Percentiles rank a stretch among this genome's conserved stretches.
Evolutionary conservation across 2,113 vertebrate genomes (phyloP).

Genomic region (Sapayoa aenigma): DNA sequence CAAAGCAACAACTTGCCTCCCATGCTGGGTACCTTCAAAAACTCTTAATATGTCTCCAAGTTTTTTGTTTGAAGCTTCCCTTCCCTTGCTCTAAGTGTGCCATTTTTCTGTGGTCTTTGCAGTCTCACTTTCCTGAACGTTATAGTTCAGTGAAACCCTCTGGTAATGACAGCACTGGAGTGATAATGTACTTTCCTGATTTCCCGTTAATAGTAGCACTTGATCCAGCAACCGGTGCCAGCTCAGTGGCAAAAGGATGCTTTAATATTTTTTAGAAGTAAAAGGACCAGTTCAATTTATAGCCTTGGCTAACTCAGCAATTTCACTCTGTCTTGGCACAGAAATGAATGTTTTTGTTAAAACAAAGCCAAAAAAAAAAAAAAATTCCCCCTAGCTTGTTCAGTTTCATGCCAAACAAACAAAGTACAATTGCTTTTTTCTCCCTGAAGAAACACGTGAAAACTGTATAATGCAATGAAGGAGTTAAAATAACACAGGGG

Average conservation of each 20-base stretch:
- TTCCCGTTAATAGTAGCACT: conserved; percentile 70
- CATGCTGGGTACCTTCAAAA: neutral
- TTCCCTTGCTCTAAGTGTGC: neutral
- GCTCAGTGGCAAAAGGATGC: conserved; percentile 60
- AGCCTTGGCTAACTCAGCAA: conserved; percentile 59
- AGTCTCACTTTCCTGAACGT: conserved; percentile 11
- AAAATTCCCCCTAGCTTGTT: neutral
- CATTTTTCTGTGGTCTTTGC: conserved; percentile 8
- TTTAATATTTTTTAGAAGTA: conserved; percentile 66
- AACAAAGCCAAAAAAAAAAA: neutral
- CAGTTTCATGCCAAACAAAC: neutral
- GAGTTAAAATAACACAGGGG: neutral
- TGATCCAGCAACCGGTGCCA: conserved; percentile 63
- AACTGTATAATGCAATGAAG: neutral
- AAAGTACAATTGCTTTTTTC: neutral
- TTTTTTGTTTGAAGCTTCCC: neutral
- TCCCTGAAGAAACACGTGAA: neutral
- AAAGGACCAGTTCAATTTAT: conserved; percentile 61
- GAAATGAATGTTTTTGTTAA: conserved; percentile 38
- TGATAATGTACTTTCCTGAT: conserved; percentile 66
- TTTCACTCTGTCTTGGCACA: conserved; percentile 46
- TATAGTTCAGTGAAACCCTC: conserved; percentile 48
- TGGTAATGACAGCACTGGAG: conserved; percentile 66
- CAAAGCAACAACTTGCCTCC: neutral
- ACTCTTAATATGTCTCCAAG: neutral